Base-by-base conservation (phyloP, 1,140 invertebrate species). In the Micrasema minimum region DNA sequence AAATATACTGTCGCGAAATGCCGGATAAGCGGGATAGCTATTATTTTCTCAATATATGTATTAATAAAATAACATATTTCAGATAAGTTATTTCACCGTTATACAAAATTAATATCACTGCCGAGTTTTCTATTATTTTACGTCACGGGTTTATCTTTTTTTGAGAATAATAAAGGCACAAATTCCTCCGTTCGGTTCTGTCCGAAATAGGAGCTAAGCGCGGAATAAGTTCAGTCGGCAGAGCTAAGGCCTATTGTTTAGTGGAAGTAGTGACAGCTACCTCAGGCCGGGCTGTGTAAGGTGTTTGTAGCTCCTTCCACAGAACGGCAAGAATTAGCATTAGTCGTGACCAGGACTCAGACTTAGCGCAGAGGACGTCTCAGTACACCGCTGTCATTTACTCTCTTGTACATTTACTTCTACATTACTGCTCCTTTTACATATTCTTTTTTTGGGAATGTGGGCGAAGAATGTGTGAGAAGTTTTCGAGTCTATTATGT, bases 271-370 rank as follows among this genome's bases (percentile, higher is more conserved):
- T 22, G 20, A 22, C 35, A 14, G 57, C 38, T 41, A 22, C 57
- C 12, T 18, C 37, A 6, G 7, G 1, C 1, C 14, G 14, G 41
- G 12, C 20, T 3, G 35, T 20, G 55, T 20, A 59, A 59, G 55
- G 55, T 59, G 55, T 59, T 59, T 48, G 18, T 20, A 48, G 37
- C 55, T 38, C 35, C 31, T 38, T 6, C 26, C 53, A 45, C n/a
- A n/a, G n/a, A 45, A 45, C n/a, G 43, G 43, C 43, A 53, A 50
- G 61, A 74, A 75, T 75, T 75, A 75, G 73, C 73, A 72, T 72
- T 68, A 71, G 69, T 75, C 73, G 73, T 75, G 73, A 75, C 73
- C 51, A 7, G 53, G 37, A 65, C 48, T 46, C 64, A 46, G 69
- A 51, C 57, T 66, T 61, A 14, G 41, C 66, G 38, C 26, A 46